A percentile compares a stretch with the other conserved stretches of the same genome.
Conservation (phyloP, 1,140 invertebrate species). For the Neodiprion lecontei region DNA sequence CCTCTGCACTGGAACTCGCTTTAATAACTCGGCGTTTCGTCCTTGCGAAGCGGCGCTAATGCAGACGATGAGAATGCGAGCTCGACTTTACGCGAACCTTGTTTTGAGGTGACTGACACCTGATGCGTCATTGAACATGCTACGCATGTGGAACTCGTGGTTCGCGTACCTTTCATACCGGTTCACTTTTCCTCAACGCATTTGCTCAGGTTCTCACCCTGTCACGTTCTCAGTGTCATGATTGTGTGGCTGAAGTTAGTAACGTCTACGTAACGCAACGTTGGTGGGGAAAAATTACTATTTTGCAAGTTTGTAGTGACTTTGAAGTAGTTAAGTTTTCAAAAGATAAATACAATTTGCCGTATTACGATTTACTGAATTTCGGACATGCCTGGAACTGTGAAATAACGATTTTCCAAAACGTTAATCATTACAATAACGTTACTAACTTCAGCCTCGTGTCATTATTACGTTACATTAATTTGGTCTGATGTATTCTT, state of each 20-base stretch:
- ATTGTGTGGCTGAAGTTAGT: too few relatives aligned
- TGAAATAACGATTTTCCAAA: too few relatives aligned
- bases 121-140: constrained; percentile 62
- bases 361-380: too few relatives aligned
- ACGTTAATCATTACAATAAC: too few relatives aligned
- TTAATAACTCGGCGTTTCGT: not conserved
- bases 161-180: not conserved
- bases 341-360: too few relatives aligned
- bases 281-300: too few relatives aligned
- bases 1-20: not conserved
- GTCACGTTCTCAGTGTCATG: not conserved
- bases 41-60: not conserved
- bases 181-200: not conserved
- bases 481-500: too few relatives aligned
- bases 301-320: too few relatives aligned
- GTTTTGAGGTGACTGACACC: constrained; percentile 59
- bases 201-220: not conserved
- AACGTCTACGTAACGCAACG: not conserved
- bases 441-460: too few relatives aligned
- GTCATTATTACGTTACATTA: too few relatives aligned
- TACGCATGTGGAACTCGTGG: constrained; percentile 45
- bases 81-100: not conserved
- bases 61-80: not conserved
- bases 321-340: too few relatives aligned
- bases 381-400: too few relatives aligned